phyloP scores from a whole-genome alignment of 2,113 vertebrate species.

The Himantopus leucocephalus region DNA sequence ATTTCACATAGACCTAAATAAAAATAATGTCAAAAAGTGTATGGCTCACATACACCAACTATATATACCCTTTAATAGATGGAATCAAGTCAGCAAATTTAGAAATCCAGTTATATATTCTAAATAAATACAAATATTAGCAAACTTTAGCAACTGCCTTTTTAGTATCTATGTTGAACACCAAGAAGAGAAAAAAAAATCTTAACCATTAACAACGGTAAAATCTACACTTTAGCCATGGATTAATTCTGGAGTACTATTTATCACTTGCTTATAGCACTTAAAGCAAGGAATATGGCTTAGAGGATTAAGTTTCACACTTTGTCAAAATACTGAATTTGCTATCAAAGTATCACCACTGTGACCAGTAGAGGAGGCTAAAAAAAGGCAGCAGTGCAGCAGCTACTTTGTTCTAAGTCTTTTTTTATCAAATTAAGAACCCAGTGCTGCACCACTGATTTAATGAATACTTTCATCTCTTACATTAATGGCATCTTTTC shows the following conservation, averaged over 20 bases:
- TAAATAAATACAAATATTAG: background rate
- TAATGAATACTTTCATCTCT: slow-evolving; percentile 31
- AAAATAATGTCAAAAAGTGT: background rate
- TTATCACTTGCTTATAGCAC: background rate
- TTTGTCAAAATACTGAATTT: background rate
- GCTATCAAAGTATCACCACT: background rate
- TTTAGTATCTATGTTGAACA: background rate
- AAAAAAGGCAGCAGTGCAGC: background rate
- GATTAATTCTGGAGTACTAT: background rate
- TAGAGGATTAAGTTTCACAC: background rate
- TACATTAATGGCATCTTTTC: background rate
- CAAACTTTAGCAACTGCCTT: background rate
- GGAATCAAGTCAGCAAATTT: background rate
- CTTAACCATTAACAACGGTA: background rate
- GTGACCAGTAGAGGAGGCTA: background rate
- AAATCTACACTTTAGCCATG: background rate
- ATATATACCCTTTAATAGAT: background rate
- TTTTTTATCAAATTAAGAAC: slow-evolving; percentile 29
- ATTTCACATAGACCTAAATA: background rate
- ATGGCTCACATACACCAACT: background rate
- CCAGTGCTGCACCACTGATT: background rate
- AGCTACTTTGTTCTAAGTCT: background rate
- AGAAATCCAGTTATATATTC: background rate
- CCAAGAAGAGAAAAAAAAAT: background rate
- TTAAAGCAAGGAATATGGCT: background rate